A percentile compares a stretch with the other conserved stretches of the same genome.
Conservation (phyloP, 2,888 invertebrate genomes). For the Andrena bicolor region DNA sequence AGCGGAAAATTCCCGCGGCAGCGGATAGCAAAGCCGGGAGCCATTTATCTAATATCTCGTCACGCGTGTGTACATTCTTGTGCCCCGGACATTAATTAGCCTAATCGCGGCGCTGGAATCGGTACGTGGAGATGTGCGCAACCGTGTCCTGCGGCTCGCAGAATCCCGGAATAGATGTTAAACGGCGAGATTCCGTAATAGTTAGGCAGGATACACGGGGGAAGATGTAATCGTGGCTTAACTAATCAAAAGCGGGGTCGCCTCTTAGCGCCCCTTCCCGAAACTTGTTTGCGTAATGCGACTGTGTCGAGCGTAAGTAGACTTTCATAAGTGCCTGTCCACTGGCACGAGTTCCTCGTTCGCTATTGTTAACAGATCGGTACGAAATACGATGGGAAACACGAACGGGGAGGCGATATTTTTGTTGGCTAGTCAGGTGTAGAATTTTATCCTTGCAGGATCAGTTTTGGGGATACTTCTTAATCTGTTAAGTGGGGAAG, state of each 20-base stretch:
- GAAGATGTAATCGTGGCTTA: conserved; percentile 23
- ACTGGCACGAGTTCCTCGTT: too few species aligned
- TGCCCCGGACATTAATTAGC: conserved; percentile 59
- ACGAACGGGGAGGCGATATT: too few species aligned
- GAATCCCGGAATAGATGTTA: conserved; percentile 42
- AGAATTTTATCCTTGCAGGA: too few species aligned
- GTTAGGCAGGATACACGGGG: conserved; percentile 27
- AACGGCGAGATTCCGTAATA: conserved; percentile 21
- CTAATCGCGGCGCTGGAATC: conserved; percentile 58
- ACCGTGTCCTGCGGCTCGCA: conserved; percentile 6
- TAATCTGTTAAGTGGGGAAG: too few species aligned
- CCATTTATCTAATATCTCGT: conserved; percentile 72
- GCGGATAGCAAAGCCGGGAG: conserved; percentile 40
- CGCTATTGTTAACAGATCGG: too few species aligned
- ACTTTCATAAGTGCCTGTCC: too few species aligned
- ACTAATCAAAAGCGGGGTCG: conserved; percentile 24
- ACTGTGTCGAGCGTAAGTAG: background rate
- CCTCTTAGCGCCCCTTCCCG: background rate
- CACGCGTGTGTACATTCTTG: conserved; percentile 63
- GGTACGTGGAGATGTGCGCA: conserved; percentile 22
- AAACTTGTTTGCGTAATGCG: conserved; percentile 1
- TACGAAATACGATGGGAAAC: too few species aligned
- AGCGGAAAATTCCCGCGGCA: conserved; percentile 65
- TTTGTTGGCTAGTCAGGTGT: too few species aligned
- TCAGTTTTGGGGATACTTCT: too few species aligned